Conservation (phyloP, 2,113 vertebrate species). For the Malaclemys terrapin region DNA sequence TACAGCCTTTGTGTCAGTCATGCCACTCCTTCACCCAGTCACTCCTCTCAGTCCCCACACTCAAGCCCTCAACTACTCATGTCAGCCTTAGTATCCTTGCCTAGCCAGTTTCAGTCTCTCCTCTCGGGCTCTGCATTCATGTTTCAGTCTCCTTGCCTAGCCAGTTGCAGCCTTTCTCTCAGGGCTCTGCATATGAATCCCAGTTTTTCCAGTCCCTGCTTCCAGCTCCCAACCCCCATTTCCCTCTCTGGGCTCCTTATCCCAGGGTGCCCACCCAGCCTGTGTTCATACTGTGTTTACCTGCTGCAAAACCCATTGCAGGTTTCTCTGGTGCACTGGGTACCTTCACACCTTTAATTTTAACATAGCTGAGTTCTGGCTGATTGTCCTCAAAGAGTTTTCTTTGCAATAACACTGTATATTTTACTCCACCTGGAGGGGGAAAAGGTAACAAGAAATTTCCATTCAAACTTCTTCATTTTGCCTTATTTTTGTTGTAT, state of each 20-base stretch:
- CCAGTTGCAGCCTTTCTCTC: not conserved
- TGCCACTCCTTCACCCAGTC: not conserved
- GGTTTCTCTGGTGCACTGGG: not conserved
- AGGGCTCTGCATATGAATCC: not conserved
- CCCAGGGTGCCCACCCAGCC: not conserved
- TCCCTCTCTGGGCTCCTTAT: not conserved
- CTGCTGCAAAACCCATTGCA: not conserved
- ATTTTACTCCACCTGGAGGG: slow-evolving; percentile 72
- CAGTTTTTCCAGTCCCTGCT: not conserved
- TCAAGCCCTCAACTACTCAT: not conserved
- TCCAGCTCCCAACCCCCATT: not conserved
- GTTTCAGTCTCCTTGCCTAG: not conserved
- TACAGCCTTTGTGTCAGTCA: not conserved
- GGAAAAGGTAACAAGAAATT: not conserved
- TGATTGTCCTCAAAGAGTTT: slow-evolving; percentile 42
- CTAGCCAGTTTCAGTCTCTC: not conserved
- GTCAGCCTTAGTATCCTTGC: not conserved
- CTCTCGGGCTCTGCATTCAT: too few relatives aligned
- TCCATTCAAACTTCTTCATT: not conserved
- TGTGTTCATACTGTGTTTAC: not conserved
- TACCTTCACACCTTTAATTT: not conserved
- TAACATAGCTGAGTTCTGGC: slow-evolving; percentile 29
- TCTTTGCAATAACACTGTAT: slow-evolving; percentile 74
- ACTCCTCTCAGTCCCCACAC: rapidly evolving
- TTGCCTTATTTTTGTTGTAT: not conserved